Evolutionary conservation across 2,113 vertebrate genomes (phyloP).

Genomic region (Argyrosomus japonicus): DNA sequence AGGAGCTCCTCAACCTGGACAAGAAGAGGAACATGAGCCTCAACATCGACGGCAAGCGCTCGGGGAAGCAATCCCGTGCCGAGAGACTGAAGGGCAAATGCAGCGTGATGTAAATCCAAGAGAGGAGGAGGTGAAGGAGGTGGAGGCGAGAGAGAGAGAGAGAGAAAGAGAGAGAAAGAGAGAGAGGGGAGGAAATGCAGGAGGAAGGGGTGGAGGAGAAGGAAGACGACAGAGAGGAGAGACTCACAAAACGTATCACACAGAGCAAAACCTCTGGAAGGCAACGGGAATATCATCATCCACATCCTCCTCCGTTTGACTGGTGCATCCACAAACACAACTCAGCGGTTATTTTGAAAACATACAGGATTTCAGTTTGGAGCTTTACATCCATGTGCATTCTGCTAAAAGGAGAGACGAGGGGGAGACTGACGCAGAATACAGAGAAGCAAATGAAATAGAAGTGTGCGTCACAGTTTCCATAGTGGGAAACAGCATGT

Average conservation of each 20-base stretch:
- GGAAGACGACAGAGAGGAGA: background rate
- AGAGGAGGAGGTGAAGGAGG: constrained; percentile 21
- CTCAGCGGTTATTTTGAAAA: constrained; percentile 16
- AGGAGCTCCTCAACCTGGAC: constrained; percentile 97
- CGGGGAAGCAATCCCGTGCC: constrained; percentile 93
- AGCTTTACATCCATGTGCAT: constrained; percentile 32
- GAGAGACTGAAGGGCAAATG: constrained; percentile 98
- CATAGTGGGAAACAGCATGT: background rate
- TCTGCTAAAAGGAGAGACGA: constrained; percentile 11
- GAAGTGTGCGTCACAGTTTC: constrained; percentile 1
- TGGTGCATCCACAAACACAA: constrained; percentile 45
- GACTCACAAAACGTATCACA: constrained; percentile 40
- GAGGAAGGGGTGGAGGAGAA: background rate
- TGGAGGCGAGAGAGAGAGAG: constrained; percentile 1
- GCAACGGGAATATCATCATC: constrained; percentile 52
- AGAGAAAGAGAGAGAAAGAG: background rate
- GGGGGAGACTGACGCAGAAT: background rate
- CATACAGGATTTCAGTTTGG: constrained; percentile 35
- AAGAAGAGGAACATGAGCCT: constrained; percentile 96
- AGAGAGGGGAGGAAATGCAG: background rate
- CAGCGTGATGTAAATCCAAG: constrained; percentile 88
- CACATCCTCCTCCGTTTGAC: constrained; percentile 50
- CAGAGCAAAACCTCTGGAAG: constrained; percentile 34
- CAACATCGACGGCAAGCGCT: constrained; percentile 93
- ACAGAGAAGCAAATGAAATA: constrained; percentile 12